Percentiles rank a stretch among this genome's conserved stretches.
phyloP scores from a whole-genome alignment of 2,113 vertebrate species.

The Hippopotamus amphibius region DNA sequence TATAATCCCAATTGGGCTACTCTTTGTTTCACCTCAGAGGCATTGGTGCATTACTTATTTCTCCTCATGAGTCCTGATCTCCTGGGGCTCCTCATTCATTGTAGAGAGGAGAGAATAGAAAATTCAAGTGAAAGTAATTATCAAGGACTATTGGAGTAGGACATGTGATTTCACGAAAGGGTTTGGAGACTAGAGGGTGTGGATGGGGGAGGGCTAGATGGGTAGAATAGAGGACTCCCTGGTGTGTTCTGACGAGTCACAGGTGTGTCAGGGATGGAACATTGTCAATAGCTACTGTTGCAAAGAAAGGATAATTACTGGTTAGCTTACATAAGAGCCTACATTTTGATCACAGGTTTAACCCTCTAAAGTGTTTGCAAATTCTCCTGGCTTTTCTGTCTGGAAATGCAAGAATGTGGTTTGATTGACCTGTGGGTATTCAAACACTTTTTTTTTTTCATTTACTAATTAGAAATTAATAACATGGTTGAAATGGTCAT shows the following conservation, averaged over 20 bases:
- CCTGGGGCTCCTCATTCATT: background rate
- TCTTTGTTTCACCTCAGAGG: background rate
- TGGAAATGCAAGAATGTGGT: slow-evolving; percentile 42
- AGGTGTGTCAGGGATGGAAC: background rate
- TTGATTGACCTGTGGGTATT: slow-evolving; percentile 1
- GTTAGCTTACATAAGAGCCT: slow-evolving; percentile 22
- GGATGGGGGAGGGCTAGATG: background rate
- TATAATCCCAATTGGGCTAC: background rate
- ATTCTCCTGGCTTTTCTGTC: slow-evolving; percentile 24
- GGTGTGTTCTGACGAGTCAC: slow-evolving; percentile 3
- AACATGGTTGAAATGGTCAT: background rate
- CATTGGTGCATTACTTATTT: background rate
- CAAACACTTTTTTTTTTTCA: background rate
- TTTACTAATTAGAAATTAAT: slow-evolving; percentile 59
- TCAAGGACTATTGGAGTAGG: background rate
- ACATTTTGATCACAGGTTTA: slow-evolving; percentile 54
- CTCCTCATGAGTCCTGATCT: background rate
- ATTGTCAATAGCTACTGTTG: background rate
- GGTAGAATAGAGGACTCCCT: background rate
- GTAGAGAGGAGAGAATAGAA: background rate
- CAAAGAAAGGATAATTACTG: slow-evolving; percentile 52
- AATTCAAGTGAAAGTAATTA: slow-evolving; percentile 31
- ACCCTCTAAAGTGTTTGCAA: background rate
- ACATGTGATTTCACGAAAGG: background rate
- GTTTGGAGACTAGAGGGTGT: background rate